A percentile compares a stretch with the other conserved stretches of the same genome.
Conservation (phyloP, 2,113 vertebrate species). For the Chaetura pelagica region DNA sequence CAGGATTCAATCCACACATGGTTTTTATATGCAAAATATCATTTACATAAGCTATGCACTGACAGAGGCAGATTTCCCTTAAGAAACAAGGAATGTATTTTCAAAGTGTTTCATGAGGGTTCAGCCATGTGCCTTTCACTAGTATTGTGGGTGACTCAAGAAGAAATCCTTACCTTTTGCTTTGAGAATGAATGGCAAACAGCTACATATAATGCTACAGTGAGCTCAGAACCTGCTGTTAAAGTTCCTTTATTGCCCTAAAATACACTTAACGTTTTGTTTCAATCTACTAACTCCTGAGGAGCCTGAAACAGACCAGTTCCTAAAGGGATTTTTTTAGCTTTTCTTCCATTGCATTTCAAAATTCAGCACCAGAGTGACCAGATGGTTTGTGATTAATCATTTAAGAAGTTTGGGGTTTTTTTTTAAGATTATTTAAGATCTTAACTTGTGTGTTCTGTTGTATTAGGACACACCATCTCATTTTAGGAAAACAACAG, state of each 20-base stretch:
- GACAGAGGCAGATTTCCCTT: slow-evolving; percentile 38
- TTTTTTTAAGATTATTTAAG: background rate
- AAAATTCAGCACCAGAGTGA: background rate
- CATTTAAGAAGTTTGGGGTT: no score
- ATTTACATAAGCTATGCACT: slow-evolving; percentile 16
- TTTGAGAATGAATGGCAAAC: background rate
- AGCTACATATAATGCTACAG: background rate
- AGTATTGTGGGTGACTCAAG: background rate
- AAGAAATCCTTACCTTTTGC: background rate
- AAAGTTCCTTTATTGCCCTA: background rate
- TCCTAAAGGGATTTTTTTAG: background rate
- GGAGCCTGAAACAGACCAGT: background rate
- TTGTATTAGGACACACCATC: background rate
- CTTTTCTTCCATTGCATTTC: background rate
- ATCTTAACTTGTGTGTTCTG: background rate
- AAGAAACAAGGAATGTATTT: slow-evolving; percentile 35
- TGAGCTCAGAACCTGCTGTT: background rate
- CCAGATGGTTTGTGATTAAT: background rate
- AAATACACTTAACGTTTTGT: background rate
- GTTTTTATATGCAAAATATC: slow-evolving; percentile 67
- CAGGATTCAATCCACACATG: slow-evolving; percentile 47
- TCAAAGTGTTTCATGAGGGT: background rate
- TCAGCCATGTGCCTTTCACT: slow-evolving; percentile 20
- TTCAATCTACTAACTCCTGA: background rate
- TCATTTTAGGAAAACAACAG: background rate